These are phyloP conservation scores for Drosophila peninsularis DNA, from an alignment of 2,888 invertebrate genomes.

Conservation along the genomic window DNA sequence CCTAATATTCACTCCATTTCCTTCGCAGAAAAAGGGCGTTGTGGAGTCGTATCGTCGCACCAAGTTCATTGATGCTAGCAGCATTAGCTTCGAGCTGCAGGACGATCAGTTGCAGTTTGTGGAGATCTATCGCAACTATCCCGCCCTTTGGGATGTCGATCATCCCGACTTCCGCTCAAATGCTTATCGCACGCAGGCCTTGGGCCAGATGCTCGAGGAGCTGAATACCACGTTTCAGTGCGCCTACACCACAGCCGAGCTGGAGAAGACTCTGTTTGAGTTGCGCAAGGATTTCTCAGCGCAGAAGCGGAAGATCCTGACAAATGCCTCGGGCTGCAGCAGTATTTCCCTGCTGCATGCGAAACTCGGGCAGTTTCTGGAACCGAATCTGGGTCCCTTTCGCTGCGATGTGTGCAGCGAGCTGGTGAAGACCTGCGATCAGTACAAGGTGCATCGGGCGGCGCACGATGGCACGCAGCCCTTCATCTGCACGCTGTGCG, in stretches of 20 bases:
- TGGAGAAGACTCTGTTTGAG: constrained; percentile 77
- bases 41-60: constrained; percentile 68
- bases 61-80: constrained; percentile 67
- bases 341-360: constrained; percentile 63
- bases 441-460: constrained; percentile 78
- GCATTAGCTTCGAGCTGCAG: constrained; percentile 56
- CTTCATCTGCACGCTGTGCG: constrained; percentile 79
- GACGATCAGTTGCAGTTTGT: constrained; percentile 76
- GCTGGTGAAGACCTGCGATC: constrained; percentile 79
- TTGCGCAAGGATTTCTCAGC: constrained; percentile 73
- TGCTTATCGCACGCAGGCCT: constrained; percentile 72
- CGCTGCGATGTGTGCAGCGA: constrained; percentile 69
- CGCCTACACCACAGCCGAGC: constrained; percentile 54
- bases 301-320: constrained; percentile 71
- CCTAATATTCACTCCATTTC: not conserved
- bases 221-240: constrained; percentile 62
- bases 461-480: constrained; percentile 77
- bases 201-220: constrained; percentile 75
- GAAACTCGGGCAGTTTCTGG: constrained; percentile 68
- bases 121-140: constrained; percentile 76
- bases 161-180: constrained; percentile 81
- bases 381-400: constrained; percentile 76
- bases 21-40: constrained; percentile 67
- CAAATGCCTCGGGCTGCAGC: constrained; percentile 31
- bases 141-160: constrained; percentile 79